phyloP scores from a whole-genome alignment of 2,888 invertebrate genomes.

The Erannis defoliaria region DNA sequence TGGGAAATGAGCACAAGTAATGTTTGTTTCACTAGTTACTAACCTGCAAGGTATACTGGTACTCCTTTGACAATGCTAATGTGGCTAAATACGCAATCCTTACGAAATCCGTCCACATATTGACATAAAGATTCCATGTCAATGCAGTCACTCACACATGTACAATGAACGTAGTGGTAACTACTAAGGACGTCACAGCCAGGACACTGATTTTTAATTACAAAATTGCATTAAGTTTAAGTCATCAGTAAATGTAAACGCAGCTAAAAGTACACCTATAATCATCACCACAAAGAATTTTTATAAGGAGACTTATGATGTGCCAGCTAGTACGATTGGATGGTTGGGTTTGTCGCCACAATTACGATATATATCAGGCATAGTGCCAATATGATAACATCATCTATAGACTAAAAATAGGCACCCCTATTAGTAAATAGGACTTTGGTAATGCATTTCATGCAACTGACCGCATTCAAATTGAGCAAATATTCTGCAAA shows the following conservation, averaged over 20 bases:
- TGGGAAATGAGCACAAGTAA: neutral
- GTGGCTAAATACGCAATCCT: conserved; percentile 41
- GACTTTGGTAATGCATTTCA: neutral
- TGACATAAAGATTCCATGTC: conserved; percentile 41
- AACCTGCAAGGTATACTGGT: conserved; percentile 24
- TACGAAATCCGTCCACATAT: conserved; percentile 46
- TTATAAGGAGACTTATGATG: conserved; percentile 26
- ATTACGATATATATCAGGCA: conserved; percentile 49
- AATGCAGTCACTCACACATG: conserved; percentile 38
- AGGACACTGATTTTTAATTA: conserved; percentile 41
- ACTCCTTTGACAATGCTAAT: conserved; percentile 26
- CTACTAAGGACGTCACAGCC: conserved; percentile 6
- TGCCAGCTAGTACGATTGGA: conserved; percentile 25
- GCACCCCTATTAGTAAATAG: neutral
- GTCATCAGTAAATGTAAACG: conserved; percentile 3
- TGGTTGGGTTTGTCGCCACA: conserved; percentile 16
- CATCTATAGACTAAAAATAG: conserved; percentile 54
- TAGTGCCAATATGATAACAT: conserved; percentile 50
- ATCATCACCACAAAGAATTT: conserved; percentile 15
- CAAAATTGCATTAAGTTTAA: conserved; percentile 33
- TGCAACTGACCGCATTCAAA: conserved; percentile 42
- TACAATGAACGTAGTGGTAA: neutral
- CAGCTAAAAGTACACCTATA: conserved; percentile 14
- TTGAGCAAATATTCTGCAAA: conserved; percentile 59
- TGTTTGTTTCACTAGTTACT: conserved; percentile 7